Evolutionary conservation across 2,113 vertebrate genomes (phyloP), one percentile per base, ranked within the genome.

Genomic region (Lophochroa leadbeateri): DNA sequence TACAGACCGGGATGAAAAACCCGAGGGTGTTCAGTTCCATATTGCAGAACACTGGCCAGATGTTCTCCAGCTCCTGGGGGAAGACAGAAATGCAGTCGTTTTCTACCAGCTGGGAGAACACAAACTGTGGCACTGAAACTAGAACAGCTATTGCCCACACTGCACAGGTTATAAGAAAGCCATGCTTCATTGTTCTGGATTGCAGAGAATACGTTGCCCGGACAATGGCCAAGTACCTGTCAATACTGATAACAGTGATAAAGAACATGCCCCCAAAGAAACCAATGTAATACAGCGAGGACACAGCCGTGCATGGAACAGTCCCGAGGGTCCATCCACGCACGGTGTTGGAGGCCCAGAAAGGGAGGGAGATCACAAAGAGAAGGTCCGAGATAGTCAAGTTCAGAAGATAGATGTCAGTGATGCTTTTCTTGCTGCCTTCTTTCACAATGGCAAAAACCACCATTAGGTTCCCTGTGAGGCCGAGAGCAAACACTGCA

Each of bases 251-350:
- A 68, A 99, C 55, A 7, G 98, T 98, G 75, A 99, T 98, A 77
- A 99, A 99, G 94, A 99, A 99, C 90, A 99, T 99, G 13, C 98
- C 98, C 9, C 97, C 97, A 43, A 99, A 99, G 83, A 99, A 99
- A 60, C 98, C 98, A 0, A 99, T 97, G 25, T 98, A 91, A 95
- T 99, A 99, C 69, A 98, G 87, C 0, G 98, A 98, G 2, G 98
- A 98, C 21, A 99, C 95, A 20, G 97, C 76, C 85, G 96, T 98
- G 97, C 99, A 99, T 50, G 98, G 20, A 1, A 13, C 5, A 2
- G 98, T 94, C 47, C 99, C 98, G 17, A 99, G 97, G n/a, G 96
- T 86, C 98, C 99, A 98, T 19, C 98, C 95, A 7, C 92, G 95
- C 39, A 87, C 9, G 0, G 97, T 93, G 44, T 98, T 98, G 96